Percentiles rank a stretch among this genome's conserved stretches.
phyloP scores from a whole-genome alignment of 1,140 invertebrate species.

The Drosophila sturtevanti region DNA sequence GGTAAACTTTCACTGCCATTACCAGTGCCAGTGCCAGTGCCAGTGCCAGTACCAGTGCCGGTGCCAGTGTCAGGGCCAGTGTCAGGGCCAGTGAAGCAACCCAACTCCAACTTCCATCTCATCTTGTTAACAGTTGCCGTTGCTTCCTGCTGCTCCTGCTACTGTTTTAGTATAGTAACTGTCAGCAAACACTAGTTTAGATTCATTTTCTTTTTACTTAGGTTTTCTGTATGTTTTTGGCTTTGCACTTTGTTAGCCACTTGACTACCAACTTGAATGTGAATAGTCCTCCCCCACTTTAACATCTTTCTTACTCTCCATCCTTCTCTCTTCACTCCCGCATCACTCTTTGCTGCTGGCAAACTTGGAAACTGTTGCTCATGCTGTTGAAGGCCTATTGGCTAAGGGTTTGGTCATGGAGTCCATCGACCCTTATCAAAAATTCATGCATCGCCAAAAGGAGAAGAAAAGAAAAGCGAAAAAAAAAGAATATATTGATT shows the following conservation, averaged over 20 bases:
- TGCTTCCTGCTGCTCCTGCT: background rate
- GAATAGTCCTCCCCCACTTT: background rate
- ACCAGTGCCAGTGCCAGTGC: background rate
- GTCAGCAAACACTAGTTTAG: conserved; percentile 39
- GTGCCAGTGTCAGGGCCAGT: background rate
- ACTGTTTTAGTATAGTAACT: background rate
- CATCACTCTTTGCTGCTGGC: background rate
- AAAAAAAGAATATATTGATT: conserved; percentile 37
- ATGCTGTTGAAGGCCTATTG: conserved; percentile 18
- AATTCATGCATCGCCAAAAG: conserved; percentile 33
- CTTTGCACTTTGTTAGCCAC: conserved; percentile 34
- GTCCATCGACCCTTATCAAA: conserved; percentile 45
- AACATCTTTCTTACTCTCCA: background rate
- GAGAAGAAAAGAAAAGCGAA: background rate
- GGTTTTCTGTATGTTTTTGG: conserved; percentile 24
- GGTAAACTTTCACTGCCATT: conserved; percentile 11
- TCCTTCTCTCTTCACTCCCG: background rate
- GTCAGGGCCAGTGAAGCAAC: background rate
- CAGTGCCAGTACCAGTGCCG: background rate
- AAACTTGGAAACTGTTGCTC: conserved; percentile 46
- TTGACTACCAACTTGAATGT: conserved; percentile 35
- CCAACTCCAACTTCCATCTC: no score
- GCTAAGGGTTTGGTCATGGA: background rate
- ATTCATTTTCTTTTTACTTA: conserved; percentile 21
- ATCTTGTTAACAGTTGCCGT: background rate